Percentiles rank a stretch among this genome's conserved stretches.
Evolutionary conservation across 2,113 vertebrate genomes (phyloP).

Genomic region (Panthera tigris): DNA sequence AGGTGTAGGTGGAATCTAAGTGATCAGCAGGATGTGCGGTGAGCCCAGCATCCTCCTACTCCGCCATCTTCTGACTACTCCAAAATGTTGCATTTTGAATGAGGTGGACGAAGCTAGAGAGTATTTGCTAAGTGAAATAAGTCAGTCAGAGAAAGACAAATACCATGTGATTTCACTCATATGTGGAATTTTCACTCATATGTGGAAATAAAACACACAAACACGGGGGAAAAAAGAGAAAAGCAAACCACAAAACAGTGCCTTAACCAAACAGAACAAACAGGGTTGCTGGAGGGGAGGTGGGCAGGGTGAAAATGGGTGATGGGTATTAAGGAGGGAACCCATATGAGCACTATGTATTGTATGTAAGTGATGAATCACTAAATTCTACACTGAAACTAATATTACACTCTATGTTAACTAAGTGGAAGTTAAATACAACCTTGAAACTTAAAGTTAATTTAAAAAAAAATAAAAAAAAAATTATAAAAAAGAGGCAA

Average conservation of each 20-base stretch:
- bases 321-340: background rate
- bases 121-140: background rate
- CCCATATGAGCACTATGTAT: background rate
- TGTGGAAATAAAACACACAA: background rate
- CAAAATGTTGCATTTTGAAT: background rate
- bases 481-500: background rate
- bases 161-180: background rate
- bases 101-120: background rate
- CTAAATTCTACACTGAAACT: background rate
- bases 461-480: background rate
- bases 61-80: too few relatives aligned
- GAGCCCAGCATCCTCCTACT: too few relatives aligned
- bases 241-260: background rate
- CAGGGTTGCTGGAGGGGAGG: background rate
- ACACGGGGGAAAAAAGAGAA: background rate
- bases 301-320: background rate
- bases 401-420: background rate
- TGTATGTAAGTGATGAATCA: background rate
- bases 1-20: too few relatives aligned
- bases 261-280: background rate
- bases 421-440: background rate
- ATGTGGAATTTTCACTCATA: background rate
- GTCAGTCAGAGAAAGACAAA: background rate
- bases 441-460: background rate
- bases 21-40: too few relatives aligned